These are phyloP conservation scores for Achroia grisella DNA, from an alignment of 1,140 invertebrate genomes.

Conservation along the genomic window DNA sequence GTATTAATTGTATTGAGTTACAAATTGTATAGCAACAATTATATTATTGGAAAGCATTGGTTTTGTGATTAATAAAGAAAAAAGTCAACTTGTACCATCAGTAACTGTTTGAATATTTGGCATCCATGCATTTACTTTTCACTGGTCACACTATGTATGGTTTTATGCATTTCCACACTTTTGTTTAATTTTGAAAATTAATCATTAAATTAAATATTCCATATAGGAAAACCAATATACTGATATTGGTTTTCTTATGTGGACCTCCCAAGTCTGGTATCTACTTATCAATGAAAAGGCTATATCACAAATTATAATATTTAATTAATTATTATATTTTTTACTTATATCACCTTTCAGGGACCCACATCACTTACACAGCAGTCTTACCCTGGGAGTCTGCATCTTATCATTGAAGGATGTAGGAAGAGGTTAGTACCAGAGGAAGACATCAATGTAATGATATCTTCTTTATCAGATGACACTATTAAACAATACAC, in stretches of 20 bases:
- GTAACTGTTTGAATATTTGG: slow-evolving; percentile 5
- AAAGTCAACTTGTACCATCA: not conserved
- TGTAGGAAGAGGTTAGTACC: slow-evolving; percentile 7
- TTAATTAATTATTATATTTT: slow-evolving; percentile 7
- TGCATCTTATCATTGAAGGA: slow-evolving; percentile 21
- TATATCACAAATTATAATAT: not conserved
- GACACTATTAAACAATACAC: slow-evolving; percentile 11
- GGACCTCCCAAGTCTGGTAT: slow-evolving; percentile 3
- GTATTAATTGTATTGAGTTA: too few relatives aligned
- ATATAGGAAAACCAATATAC: not conserved
- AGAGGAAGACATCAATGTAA: slow-evolving; percentile 10
- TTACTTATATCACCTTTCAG: slow-evolving; percentile 15
- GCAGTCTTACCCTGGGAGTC: slow-evolving; percentile 20
- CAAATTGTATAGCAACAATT: too few relatives aligned
- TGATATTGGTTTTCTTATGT: not conserved
- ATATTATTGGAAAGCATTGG: too few relatives aligned
- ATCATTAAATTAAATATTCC: not conserved
- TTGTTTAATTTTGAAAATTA: not conserved
- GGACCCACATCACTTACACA: slow-evolving; percentile 13
- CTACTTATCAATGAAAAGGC: not conserved
- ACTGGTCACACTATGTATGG: not conserved
- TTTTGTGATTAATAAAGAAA: too few relatives aligned
- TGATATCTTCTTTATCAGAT: slow-evolving; percentile 1
- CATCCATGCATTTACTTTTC: slow-evolving; percentile 1
- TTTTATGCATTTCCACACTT: slow-evolving; percentile 7